Evolutionary conservation across 2,888 invertebrate genomes (phyloP), one percentile per base, ranked within the genome.

Genomic region (Bimastos eiseni): DNA sequence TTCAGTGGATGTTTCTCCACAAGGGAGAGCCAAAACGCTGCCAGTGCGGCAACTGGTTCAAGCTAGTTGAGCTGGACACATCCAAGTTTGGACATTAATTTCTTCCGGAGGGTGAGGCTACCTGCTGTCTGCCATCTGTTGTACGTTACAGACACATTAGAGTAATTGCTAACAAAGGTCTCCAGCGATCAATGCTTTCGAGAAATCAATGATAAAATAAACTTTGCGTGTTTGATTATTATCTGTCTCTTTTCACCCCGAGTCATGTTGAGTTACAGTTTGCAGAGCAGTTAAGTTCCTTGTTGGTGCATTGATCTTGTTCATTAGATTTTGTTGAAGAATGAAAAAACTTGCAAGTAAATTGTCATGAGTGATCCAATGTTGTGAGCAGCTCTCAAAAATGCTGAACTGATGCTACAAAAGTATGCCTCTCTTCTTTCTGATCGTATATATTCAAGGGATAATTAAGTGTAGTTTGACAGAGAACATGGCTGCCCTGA

Each of bases 31-130:
- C 98, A 92, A 97, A 97, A 94, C 97, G 98, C 93, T 99, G 99
- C 95, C 97, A 97, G 95, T 99, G 99, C 95, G 99, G 99, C 91
- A 97, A 98, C 95, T 98, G 98, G 98, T 99, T 98, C 96, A 98
- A 98, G 96, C 96, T 99, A 93, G 96, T 97, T 91, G 97, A 95
- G 91, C 94, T 94, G 15, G 92, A 92, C 84, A 90, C 34, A 33
- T 91, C 91, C 15, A 89, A 91, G 70, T 70, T 83, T 49, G 91
- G 91, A 70, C 70, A 70, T 70, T 41, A 30, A 83, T 3, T 84
- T 84, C 38, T 90, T 70, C 70, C 13, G n/a, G 13, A 70, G 70
- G 70, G 70, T n/a, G n/a, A 70, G 70, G 17, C 70, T 70, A 70
- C 70, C 70, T n/a, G n/a, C 70, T n/a, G 30, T 0, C 11, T n/a